Evolutionary conservation across 2,113 vertebrate species (phyloP).

Genomic region (Periophthalmus modestus): DNA sequence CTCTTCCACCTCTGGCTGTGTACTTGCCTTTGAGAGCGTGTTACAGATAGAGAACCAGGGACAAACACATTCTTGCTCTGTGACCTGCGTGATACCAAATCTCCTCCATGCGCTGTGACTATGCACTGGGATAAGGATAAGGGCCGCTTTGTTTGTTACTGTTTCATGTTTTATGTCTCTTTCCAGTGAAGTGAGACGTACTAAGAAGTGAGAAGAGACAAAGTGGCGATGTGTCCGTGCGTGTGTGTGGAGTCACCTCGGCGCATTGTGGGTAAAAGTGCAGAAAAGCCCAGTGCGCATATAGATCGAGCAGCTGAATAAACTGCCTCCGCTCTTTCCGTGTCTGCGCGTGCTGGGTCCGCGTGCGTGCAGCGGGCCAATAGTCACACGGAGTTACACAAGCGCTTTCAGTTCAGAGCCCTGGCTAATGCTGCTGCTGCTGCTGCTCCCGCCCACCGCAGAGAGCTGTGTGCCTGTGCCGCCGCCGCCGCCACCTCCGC

Average conservation of each 20-base stretch:
- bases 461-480: slow-evolving; percentile 35
- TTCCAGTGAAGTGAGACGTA: too few species aligned
- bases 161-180: too few species aligned
- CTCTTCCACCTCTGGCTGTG: too few species aligned
- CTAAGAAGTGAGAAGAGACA: too few species aligned
- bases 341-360: slow-evolving; percentile 4
- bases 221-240: too few species aligned
- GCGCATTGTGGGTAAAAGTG: not conserved
- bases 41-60: too few species aligned
- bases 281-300: not conserved
- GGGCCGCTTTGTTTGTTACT: too few species aligned
- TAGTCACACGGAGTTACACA: slow-evolving; percentile 58
- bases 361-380: slow-evolving; percentile 44
- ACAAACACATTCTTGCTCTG: too few species aligned
- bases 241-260: not conserved
- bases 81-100: not conserved
- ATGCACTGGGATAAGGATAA: too few species aligned
- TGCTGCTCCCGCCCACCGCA: slow-evolving; percentile 60
- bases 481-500: too few species aligned
- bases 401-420: slow-evolving; percentile 61
- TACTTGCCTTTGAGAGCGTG: too few species aligned
- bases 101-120: too few species aligned
- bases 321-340: slow-evolving; percentile 4
- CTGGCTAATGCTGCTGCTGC: slow-evolving; percentile 11
- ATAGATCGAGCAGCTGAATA: slow-evolving; percentile 1